Evolutionary conservation across 2,888 invertebrate genomes (phyloP), one percentile per base, ranked within the genome.

Genomic region (Drosophila koepferae): DNA sequence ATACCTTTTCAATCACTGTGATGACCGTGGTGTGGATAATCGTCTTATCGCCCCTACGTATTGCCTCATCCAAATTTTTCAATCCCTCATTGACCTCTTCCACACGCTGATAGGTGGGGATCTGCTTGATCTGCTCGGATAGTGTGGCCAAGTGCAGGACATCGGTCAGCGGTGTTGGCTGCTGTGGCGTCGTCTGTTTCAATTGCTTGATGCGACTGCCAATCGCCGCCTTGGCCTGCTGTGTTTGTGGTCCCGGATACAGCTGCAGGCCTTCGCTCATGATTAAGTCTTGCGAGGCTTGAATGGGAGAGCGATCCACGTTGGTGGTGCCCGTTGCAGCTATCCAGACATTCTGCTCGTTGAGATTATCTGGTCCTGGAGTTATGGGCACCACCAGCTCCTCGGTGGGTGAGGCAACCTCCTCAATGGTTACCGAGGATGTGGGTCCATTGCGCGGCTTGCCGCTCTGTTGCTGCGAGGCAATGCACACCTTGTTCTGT

Each of bases 1-100:
- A 96, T 48, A 98, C 96, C 0, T 96, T 96, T 92, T 97, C 96
- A 54, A 97, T 96, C 0, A 97, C 95, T 28, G 96, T 95, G 12
- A 97, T 95, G 14, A 97, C 94, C 48, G 95, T 95, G 81, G 95
- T 95, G 91, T 97, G 96, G 46, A 96, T 94, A 16, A 94, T 92
- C 1, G 93, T 92, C 4, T 94, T 93, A 90, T 96, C 95, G 44
- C 94, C 94, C 72, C 92, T 93, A 56, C 94, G 93, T 14, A 96
- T 93, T 2, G 96, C 96, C 64, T 94, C 93, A 64, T 90, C 82
- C 18, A 93, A 66, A 3, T 87, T 74, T 34, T 83, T 58, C 0
- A 93, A 65, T 2, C 86, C 88, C 59, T 95, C 94, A 66, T 95
- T 94, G 3, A 97, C 94, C 31, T 96, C 94, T 9, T 92, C 91